A percentile compares a stretch with the other conserved stretches of the same genome.
These are phyloP conservation scores for Oophaga sylvatica DNA, from an alignment of 2,797 vertebrate genomes.

Conservation along the genomic window DNA sequence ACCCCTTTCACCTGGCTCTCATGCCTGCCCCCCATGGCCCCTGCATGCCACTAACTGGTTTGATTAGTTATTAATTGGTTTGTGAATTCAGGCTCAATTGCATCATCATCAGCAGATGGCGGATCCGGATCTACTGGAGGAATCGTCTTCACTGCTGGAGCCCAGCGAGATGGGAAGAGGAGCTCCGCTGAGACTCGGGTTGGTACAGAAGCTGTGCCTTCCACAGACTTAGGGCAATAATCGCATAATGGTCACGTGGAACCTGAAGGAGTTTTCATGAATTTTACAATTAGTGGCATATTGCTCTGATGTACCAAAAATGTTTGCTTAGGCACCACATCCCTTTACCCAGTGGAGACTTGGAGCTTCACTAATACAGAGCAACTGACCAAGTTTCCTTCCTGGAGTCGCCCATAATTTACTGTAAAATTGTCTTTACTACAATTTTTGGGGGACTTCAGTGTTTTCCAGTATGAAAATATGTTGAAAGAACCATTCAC, in stretches of 20 bases:
- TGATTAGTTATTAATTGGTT: constrained; percentile 86
- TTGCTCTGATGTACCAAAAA: not conserved
- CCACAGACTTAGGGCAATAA: not conserved
- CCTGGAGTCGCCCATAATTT: too few species aligned
- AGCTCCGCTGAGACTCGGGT: constrained; percentile 92
- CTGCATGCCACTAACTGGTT: constrained; percentile 86
- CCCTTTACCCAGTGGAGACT: too few species aligned
- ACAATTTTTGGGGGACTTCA: too few species aligned
- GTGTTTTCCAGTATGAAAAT: too few species aligned
- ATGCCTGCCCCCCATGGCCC: constrained; percentile 78
- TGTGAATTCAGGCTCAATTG: constrained; percentile 85
- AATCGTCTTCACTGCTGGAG: constrained; percentile 88
- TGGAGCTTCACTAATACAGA: too few species aligned
- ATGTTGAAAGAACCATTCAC: too few species aligned
- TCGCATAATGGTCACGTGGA: not conserved
- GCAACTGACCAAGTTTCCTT: too few species aligned
- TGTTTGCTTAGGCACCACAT: too few species aligned
- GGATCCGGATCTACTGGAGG: constrained; percentile 95
- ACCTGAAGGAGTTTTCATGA: not conserved
- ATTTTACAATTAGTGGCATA: not conserved
- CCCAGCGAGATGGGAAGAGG: constrained; percentile 84
- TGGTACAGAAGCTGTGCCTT: constrained; percentile 43
- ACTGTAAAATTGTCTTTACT: too few species aligned
- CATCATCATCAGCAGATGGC: constrained; percentile 94
- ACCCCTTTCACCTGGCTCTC: constrained; percentile 63